Evolutionary conservation across 2,888 invertebrate genomes (phyloP), one percentile per base, ranked within the genome.

Genomic region (Phaonia tiefii): DNA sequence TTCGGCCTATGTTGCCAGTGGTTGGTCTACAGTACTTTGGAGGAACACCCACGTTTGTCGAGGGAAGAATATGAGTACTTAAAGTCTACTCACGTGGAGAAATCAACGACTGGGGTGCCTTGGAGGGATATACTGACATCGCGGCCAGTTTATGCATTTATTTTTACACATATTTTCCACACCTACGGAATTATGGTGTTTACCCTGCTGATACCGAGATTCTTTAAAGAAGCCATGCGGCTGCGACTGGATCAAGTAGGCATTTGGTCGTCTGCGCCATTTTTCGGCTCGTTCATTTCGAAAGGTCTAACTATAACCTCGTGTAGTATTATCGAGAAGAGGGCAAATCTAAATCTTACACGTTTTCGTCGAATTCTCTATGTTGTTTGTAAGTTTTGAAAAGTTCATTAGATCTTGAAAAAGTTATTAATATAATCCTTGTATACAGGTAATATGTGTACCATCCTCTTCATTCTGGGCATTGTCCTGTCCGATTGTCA

Each of bases 1-100:
- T 87, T 86, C 58, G 88, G 89, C 4, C 77, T 89, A 2, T 44
- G 76, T 4, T 88, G 86, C 11, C 81, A 84, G 10, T 88, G 86
- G 86, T 82, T 90, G 2, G 91, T 92, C 26, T 92, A 92, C 83
- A 93, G 93, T 81, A 91, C 89, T 15, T 92, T 93, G 1, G 90
- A 91, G 11, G 86, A 89, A 22, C 93, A 94, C 88, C 92, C 92
- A 4, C 87, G 93, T 42, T 92, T 93, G 74, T 89, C 91, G 0
- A 85, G 85, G 1, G 88, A 88, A 4, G 92, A 93, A 83, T 85
- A 85, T 8, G 66, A 83, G 0, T 91, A 88, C 74, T 75, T 91
- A 4, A 85, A 84, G 65, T 80, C 82, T 26, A 75, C 78, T 15
- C 65, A 72, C 22, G 74, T 85, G 2, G 74, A 83, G 63, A 73